Conservation (phyloP, 2,113 vertebrate species). For the Calyptommatus sinebrachiatus region DNA sequence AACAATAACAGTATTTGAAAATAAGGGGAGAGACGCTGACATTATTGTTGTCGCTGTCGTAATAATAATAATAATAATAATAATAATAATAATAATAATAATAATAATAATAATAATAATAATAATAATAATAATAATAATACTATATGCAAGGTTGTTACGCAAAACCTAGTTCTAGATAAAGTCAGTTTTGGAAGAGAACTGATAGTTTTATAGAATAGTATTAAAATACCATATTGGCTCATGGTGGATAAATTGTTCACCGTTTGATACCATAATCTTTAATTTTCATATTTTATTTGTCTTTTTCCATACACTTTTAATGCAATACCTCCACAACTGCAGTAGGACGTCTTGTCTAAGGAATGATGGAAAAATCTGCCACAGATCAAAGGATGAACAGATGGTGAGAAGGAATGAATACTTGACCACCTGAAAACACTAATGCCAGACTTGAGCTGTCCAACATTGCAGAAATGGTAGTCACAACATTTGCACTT, state of each 20-base stretch:
- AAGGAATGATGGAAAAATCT: constrained; percentile 52
- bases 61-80: too few relatives aligned
- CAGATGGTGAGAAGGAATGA: constrained; percentile 37
- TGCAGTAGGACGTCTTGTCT: constrained; percentile 75
- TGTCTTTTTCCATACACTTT: not conserved
- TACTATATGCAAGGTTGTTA: constrained; percentile 20
- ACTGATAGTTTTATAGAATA: constrained; percentile 39
- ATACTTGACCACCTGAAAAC: constrained; percentile 44
- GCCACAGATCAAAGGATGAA: constrained; percentile 43
- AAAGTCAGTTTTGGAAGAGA: too few relatives aligned
- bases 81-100: too few relatives aligned
- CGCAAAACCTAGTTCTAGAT: not conserved
- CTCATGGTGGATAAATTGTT: not conserved
- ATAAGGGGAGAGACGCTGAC: too few relatives aligned
- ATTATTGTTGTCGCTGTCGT: too few relatives aligned
- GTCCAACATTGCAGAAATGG: constrained; percentile 61
- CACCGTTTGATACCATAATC: not conserved
- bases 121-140: too few relatives aligned
- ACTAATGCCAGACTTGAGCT: constrained; percentile 45
- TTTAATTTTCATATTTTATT: constrained; percentile 40
- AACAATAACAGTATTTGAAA: too few relatives aligned
- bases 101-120: too few relatives aligned
- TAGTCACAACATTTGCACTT: constrained; percentile 77
- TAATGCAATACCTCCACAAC: not conserved
- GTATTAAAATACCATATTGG: constrained; percentile 14